Base-by-base conservation (phyloP, 64 coral and sea anemone genomes). In the Pocillopora damicornis region DNA sequence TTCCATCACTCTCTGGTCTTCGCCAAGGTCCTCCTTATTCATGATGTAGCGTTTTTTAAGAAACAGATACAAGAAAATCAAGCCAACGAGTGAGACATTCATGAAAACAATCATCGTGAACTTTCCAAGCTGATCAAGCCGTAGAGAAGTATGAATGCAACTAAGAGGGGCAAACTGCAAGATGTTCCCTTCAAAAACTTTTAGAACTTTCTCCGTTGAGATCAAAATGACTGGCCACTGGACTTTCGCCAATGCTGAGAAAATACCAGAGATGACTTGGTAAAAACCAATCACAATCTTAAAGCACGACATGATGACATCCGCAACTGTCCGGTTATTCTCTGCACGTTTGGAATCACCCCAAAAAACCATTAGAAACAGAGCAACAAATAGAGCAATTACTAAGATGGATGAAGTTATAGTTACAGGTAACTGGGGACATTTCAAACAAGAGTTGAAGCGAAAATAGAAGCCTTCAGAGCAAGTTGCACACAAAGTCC, bases 251-350 rank as follows among this genome's bases (percentile, higher is more conserved):
- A 92, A 91, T 26, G 93, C 90, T 5, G 93, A 89, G 37, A 90
- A 95, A 3, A 95, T 63, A 17, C 89, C 93, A 64, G 79, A 73
- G 73, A 95, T 95, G 58, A 91, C 89, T 80, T 95, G 93, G 61
- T 95, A 89, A 86, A 95, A 95, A 16, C 93, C 93, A 58, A 95
- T 76, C 11, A 95, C 86, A 82, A 95, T 95, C 76, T 95, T 95
- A 58, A 95, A 88, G 35, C 93, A 95, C 0, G 93, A 95, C 60
- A 95, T 90, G 80, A 91, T 95, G 23, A 91, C 76, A 63, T 95
- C 93, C 58, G 93, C 93, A 11, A 89, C 20, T 13, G 93, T 95
- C 75, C 93, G 71, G 34, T 90, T 73, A 14, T 91, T 88, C 18
- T 76, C 77, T 0, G 88, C 61, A 11, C 58, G 75, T 36, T 89